Base-by-base conservation (phyloP, 2,888 invertebrate genomes). In the Carabus problematicus region DNA sequence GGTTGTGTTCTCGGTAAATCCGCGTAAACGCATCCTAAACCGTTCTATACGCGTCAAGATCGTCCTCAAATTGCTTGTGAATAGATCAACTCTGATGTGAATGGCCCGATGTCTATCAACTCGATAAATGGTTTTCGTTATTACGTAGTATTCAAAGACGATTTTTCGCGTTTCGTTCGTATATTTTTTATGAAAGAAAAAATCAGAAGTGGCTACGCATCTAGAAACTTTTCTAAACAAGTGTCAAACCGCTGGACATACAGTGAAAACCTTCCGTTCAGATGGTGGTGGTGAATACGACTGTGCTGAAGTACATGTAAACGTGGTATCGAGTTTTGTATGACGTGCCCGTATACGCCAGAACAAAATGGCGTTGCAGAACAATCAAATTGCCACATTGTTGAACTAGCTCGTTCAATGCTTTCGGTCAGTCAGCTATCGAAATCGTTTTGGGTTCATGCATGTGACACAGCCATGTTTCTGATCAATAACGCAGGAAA, bases 11-110 rank as follows among this genome's bases (percentile, higher is more conserved):
- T 70, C 16, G 64, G 69, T 9, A 68, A 70, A 70, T n/a, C n/a
- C n/a, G n/a, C n/a, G n/a, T n/a, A n/a, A n/a, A 49, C 69, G 12
- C 70, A 64, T 56, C 40, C 47, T 11, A 64, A 71, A 70, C 52
- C 66, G n/a, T 71, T 71, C 45, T 29, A n/a, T 59, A 7, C 61
- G 12, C 70, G 52, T 62, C 68, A n/a, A 39, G 69, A 74, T 66
- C 73, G 72, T 42, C 70, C 73, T 2, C 18, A 70, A 54, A 47
- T 49, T 8, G 66, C 74, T 19, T 72, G 73, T 70, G 72, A 74
- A 60, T 41, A 73, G 52, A 73, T 74, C 9, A 71, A 75, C 49
- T 70, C 74, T 9, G 74, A 74, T 60, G 73, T 75, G 29, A 73
- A 74, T 55, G 73, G 73, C 9, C 73, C 73, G 58, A 74, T 74